Evolutionary conservation across 2,113 vertebrate species (phyloP).

Genomic region (Clarias gariepinus): DNA sequence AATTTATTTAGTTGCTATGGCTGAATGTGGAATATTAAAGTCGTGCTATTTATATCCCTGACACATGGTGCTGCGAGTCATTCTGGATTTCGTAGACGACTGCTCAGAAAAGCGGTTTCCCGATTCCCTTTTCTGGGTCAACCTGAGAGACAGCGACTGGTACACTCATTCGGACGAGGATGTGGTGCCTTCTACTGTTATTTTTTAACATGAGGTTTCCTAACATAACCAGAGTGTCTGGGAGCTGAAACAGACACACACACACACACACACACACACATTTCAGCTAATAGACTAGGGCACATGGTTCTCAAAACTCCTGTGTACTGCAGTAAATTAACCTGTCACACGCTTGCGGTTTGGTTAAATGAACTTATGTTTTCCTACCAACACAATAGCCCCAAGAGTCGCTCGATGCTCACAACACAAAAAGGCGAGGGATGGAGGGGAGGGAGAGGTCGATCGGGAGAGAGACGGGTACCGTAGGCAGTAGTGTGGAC

Average conservation of each 20-base stretch:
- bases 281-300: neutral
- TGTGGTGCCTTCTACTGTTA: slow-evolving; percentile 11
- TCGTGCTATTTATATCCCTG: slow-evolving; percentile 65
- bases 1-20: slow-evolving; percentile 69
- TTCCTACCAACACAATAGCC: slow-evolving; percentile 35
- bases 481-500: slow-evolving; percentile 22
- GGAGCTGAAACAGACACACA: slow-evolving; percentile 13
- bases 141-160: neutral
- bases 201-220: neutral
- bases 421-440: slow-evolving; percentile 26
- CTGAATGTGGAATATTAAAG: slow-evolving; percentile 60
- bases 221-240: slow-evolving; percentile 24
- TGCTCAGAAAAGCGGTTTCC: neutral
- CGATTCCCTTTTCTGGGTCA: slow-evolving; percentile 15
- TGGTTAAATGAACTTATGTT: slow-evolving; percentile 44
- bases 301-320: slow-evolving; percentile 29
- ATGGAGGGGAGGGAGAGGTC: neutral
- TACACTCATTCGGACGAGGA: neutral
- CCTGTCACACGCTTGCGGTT: slow-evolving; percentile 49
- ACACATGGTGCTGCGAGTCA: slow-evolving; percentile 29
- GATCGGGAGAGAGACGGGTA: neutral
- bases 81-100: slow-evolving; percentile 7
- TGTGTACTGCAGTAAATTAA: slow-evolving; percentile 45
- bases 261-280: slow-evolving; percentile 4
- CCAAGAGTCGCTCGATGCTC: slow-evolving; percentile 54